A percentile compares a stretch with the other conserved stretches of the same genome.
Conservation (phyloP, 2,113 vertebrate species). For the Poecilia latipinna region DNA sequence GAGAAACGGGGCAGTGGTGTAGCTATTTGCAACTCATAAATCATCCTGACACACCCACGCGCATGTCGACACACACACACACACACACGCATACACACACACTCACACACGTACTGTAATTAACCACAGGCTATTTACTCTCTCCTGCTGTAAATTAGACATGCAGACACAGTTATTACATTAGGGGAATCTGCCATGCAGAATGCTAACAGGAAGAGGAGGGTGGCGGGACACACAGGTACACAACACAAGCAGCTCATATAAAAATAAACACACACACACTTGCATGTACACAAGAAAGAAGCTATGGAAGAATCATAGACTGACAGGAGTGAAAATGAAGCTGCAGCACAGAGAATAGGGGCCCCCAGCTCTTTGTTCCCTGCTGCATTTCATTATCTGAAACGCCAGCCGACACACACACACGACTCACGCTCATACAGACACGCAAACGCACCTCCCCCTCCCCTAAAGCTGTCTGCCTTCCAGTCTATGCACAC, state of each 20-base stretch:
- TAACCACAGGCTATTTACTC: constrained; percentile 83
- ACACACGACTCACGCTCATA: constrained; percentile 67
- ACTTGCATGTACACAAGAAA: constrained; percentile 59
- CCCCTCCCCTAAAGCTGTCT: constrained; percentile 78
- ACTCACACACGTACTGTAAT: constrained; percentile 74
- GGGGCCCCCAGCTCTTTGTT: constrained; percentile 81
- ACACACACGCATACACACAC: constrained; percentile 43
- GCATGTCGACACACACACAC: constrained; percentile 65
- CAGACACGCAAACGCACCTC: constrained; percentile 68
- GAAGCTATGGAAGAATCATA: constrained; percentile 76
- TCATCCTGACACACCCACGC: constrained; percentile 81
- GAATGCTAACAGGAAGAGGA: constrained; percentile 78
- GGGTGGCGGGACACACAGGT: constrained; percentile 31
- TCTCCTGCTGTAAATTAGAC: constrained; percentile 83
- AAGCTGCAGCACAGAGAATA: constrained; percentile 79
- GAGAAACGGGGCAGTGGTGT: constrained; percentile 81
- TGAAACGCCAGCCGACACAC: constrained; percentile 78
- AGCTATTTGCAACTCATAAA: constrained; percentile 83
- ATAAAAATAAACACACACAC: constrained; percentile 73
- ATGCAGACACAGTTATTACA: constrained; percentile 83
- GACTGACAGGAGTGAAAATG: constrained; percentile 78
- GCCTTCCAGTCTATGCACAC: constrained; percentile 66
- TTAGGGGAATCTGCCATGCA: constrained; percentile 81
- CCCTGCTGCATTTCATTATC: constrained; percentile 83
- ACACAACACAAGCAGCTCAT: constrained; percentile 63